Evolutionary conservation across 2,113 vertebrate genomes (phyloP), one percentile per base, ranked within the genome.

Genomic region (Phalacrocorax brasilianus): DNA sequence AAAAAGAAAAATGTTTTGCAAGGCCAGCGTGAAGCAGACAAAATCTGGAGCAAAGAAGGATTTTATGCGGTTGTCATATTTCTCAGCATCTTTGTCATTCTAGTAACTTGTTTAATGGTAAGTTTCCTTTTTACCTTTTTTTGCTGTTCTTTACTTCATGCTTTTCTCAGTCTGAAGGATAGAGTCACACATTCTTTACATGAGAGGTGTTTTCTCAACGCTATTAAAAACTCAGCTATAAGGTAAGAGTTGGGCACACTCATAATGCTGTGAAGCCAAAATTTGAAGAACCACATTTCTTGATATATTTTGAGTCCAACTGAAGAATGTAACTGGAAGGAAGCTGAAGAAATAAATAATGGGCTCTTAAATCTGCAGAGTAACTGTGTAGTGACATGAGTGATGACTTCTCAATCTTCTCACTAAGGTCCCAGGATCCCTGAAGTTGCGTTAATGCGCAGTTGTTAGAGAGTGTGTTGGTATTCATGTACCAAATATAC

Each of bases 51-150:
- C 98, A 98, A 98, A 87, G 99, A 99, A 94, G 98, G 99, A 70
- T 98, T 99, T 93, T 99, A 99, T 88, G 98, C 98, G 1, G 98
- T 98, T 95, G 97, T 99, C 97, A 99, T 99, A 97, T 99, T 99
- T 96, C 98, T 99, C 98, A 99, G 99, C 95, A 98, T 99, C 98
- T 99, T 99, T 95, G 97, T 99, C 95, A 99, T 99, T 89, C 97
- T 99, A 92, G 98, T 99, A 96, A 99, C 99, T 83, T 99, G 99
- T 96, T 98, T 99, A 96, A 99, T 99, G 99, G 99, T 99, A 99
- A 98, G 97, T 98, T 86, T 83, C 49, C 83, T 93, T 96, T 98
- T 95, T 94, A 53, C 67, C 2, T 91, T 66, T 91, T 90, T 94
- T 62, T 78, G 30, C 58, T 96, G 73, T 53, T 58, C 81, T 87